Conservation (phyloP, 30 jellyfish, hydroid and myxozoan genomes). For the Chrysaora quinquecirrha region DNA sequence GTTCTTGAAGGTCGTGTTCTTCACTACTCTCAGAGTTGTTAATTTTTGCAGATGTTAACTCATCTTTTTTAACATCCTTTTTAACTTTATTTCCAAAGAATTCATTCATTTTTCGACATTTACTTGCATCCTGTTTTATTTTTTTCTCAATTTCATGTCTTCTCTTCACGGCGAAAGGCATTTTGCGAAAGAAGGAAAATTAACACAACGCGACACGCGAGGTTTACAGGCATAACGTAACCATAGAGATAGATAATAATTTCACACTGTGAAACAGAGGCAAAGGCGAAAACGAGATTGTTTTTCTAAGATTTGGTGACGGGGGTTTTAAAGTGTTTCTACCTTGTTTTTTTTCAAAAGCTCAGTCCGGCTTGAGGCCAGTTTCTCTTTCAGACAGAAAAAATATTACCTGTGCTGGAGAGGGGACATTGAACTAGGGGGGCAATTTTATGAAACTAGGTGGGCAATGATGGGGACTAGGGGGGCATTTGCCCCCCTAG, state of each 20-base stretch:
- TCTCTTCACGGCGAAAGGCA: conserved; percentile 1
- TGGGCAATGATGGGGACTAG: no score
- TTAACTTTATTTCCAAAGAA: conserved; percentile 8
- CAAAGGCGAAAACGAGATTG: neutral
- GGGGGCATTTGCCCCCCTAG: conserved; percentile 36
- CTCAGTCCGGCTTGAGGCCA: neutral
- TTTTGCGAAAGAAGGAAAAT: neutral
- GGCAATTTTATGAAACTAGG: conserved; percentile 8
- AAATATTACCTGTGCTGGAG: neutral
- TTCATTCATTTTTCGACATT: conserved; percentile 20
- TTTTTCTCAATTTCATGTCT: conserved; percentile 1
- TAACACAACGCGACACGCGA: neutral
- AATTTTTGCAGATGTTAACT: conserved; percentile 3
- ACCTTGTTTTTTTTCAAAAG: neutral
- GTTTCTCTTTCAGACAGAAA: neutral
- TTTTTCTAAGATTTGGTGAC: neutral
- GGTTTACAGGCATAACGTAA: neutral
- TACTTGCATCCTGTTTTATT: neutral
- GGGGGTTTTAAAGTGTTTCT: neutral
- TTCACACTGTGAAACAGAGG: conserved; percentile 2
- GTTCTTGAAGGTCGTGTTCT: no score
- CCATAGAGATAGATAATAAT: neutral
- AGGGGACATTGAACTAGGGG: conserved; percentile 44
- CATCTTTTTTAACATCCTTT: neutral
- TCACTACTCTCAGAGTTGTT: neutral